Evolutionary conservation across 2,888 invertebrate genomes (phyloP).

Genomic region (Conomelus anceps): DNA sequence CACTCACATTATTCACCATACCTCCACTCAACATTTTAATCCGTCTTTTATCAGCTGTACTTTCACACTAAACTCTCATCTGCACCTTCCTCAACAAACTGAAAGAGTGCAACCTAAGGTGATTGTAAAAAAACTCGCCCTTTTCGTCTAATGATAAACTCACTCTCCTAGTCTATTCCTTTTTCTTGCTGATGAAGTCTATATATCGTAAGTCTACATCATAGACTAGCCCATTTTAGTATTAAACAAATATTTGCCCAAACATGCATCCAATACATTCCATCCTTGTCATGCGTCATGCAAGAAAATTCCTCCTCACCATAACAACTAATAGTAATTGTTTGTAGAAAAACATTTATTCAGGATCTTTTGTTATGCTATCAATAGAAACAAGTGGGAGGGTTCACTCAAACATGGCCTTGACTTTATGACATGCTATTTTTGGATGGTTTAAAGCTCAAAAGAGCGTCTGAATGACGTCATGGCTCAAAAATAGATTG

Average conservation of each 20-base stretch:
- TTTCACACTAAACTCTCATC: too few species aligned
- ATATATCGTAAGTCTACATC: background rate
- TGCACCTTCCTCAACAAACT: too few species aligned
- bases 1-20: too few species aligned
- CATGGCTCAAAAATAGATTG: slow-evolving; percentile 3
- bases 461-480: background rate
- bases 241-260: background rate
- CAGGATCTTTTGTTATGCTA: background rate
- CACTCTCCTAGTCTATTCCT: background rate
- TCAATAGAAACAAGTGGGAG: too few species aligned
- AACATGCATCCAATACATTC: background rate
- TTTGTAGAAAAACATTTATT: background rate
- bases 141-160: background rate
- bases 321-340: slow-evolving; percentile 23
- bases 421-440: background rate
- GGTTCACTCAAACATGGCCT: background rate
- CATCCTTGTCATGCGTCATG: background rate
- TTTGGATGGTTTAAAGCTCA: background rate
- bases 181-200: background rate
- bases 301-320: background rate
- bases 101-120: too few species aligned
- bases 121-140: background rate
- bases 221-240: background rate
- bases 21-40: too few species aligned
- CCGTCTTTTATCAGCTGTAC: too few species aligned